Conservation (phyloP, 2,888 invertebrate species). For the Parascotia fuliginaria region DNA sequence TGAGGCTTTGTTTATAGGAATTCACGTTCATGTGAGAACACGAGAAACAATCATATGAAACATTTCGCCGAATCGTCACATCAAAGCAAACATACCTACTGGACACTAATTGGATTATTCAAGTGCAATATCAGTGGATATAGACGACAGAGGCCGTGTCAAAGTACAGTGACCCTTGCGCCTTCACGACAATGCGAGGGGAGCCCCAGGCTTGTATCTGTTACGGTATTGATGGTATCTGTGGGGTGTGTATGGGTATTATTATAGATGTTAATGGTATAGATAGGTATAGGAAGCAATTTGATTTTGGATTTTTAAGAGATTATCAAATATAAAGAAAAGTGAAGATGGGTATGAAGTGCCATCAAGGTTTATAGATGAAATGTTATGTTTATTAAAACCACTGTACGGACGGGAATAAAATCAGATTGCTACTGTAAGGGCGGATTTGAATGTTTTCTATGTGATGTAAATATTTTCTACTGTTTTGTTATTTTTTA, state of each 20-base stretch:
- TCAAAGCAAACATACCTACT: constrained; percentile 65
- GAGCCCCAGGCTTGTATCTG: constrained; percentile 37
- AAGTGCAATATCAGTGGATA: constrained; percentile 75
- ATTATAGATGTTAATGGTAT: constrained; percentile 16
- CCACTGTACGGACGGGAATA: no score
- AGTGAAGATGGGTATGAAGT: no score
- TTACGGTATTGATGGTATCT: constrained; percentile 26
- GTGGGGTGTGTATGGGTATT: constrained; percentile 17
- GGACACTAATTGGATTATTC: constrained; percentile 75
- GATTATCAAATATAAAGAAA: neutral
- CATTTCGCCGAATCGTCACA: constrained; percentile 32
- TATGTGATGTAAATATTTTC: no score
- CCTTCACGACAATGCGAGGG: constrained; percentile 56
- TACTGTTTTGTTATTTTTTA: no score
- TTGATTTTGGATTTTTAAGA: constrained; percentile 6
- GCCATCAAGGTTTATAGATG: no score
- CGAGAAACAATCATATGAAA: constrained; percentile 11
- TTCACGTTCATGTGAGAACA: neutral
- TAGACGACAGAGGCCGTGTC: constrained; percentile 61
- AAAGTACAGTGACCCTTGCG: constrained; percentile 73
- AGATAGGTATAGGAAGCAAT: constrained; percentile 5
- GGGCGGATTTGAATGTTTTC: no score
- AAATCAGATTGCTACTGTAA: no score
- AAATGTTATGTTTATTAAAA: no score
- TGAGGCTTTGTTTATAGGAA: no score